Evolutionary conservation across 92 coral and sea anemone species (phyloP).

Genomic region (Micromussa lordhowensis): DNA sequence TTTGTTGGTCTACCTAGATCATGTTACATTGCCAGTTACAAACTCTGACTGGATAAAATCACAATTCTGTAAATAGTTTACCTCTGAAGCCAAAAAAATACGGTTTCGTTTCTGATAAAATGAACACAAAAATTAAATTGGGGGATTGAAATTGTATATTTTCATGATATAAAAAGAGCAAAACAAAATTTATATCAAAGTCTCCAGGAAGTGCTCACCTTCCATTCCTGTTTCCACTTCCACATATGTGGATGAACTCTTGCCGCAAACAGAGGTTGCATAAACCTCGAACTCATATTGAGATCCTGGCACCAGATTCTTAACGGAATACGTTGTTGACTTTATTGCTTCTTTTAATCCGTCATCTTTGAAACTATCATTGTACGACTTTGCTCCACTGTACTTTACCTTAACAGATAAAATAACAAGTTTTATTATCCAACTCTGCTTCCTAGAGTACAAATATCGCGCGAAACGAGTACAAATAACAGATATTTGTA

Average conservation of each 20-base stretch:
- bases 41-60: no score
- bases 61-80: no score
- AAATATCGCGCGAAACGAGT: no score
- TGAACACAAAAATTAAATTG: no score
- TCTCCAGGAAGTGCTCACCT: background rate
- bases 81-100: no score
- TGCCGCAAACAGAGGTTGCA: conserved; percentile 12
- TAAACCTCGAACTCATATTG: background rate
- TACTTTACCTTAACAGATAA: conserved; percentile 7
- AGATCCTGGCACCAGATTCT: conserved; percentile 18
- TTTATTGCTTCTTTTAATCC: background rate
- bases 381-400: conserved; percentile 3
- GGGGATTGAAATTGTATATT: no score
- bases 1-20: no score
- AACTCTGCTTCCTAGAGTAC: no score
- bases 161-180: background rate
- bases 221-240: background rate
- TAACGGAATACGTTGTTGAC: background rate
- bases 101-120: no score
- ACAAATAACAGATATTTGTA: no score
- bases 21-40: no score
- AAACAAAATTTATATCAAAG: no score
- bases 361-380: background rate
- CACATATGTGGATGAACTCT: background rate
- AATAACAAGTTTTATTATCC: background rate